A percentile compares a stretch with the other conserved stretches of the same genome.
Evolutionary conservation across 2,797 vertebrate species (phyloP).

Genomic region (Argyrosomus regius): DNA sequence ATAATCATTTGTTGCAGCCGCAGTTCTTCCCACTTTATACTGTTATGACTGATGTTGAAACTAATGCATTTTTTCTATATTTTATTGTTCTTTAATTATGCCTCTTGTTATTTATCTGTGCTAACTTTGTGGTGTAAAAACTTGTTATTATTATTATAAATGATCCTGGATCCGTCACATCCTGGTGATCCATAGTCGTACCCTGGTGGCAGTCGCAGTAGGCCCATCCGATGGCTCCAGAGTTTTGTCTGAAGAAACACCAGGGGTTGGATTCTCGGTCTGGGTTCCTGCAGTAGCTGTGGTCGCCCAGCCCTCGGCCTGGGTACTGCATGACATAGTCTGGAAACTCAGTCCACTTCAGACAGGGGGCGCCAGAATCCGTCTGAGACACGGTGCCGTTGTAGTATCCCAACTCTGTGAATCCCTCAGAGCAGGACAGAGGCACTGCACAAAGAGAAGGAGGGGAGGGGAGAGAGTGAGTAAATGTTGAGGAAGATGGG

Average conservation of each 20-base stretch:
- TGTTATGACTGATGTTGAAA: too few species aligned
- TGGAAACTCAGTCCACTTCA: slow-evolving; percentile 92
- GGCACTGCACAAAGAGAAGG: slow-evolving; percentile 68
- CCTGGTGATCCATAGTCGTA: slow-evolving; percentile 42
- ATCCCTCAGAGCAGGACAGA: slow-evolving; percentile 87
- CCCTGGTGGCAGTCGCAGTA: slow-evolving; percentile 95
- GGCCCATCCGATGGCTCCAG: slow-evolving; percentile 91
- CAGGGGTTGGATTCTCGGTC: slow-evolving; percentile 90
- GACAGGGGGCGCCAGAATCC: slow-evolving; percentile 87
- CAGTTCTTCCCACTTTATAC: too few species aligned
- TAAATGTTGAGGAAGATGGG: slow-evolving; percentile 21
- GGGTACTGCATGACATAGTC: slow-evolving; percentile 95
- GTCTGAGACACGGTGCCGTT: slow-evolving; percentile 91
- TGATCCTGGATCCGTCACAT: background rate
- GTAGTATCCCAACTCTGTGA: slow-evolving; percentile 90
- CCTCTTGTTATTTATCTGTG: background rate
- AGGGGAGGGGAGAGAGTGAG: background rate
- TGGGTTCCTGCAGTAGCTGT: slow-evolving; percentile 93
- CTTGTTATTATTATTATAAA: background rate
- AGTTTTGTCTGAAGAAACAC: slow-evolving; percentile 93
- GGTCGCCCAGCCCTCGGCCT: slow-evolving; percentile 90
- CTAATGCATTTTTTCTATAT: background rate
- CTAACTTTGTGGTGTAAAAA: background rate
- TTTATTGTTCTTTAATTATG: background rate
- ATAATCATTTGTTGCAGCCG: too few species aligned